Conservation (phyloP, 2,888 invertebrate genomes). For the Andrena minutula region DNA sequence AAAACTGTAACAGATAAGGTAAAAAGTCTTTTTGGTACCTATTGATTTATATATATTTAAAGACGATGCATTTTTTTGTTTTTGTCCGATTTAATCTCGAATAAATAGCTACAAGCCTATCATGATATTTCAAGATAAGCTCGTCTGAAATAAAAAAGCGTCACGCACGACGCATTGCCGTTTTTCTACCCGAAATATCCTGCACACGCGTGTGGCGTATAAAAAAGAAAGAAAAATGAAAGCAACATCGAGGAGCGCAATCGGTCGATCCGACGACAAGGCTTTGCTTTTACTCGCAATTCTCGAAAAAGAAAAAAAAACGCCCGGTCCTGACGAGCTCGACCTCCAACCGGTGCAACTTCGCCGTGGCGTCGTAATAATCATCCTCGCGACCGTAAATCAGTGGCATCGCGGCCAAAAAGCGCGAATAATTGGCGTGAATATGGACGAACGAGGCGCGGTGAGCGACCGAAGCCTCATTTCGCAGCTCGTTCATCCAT, state of each 20-base stretch:
- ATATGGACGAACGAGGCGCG: constrained; percentile 48
- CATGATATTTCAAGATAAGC: background rate
- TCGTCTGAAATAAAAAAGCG: background rate
- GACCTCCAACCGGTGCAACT: constrained; percentile 17
- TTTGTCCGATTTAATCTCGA: background rate
- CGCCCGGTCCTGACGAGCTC: constrained; percentile 6
- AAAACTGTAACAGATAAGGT: too few species aligned
- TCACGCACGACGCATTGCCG: background rate
- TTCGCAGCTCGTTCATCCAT: constrained; percentile 35
- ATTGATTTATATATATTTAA: too few species aligned
- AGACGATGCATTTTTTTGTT: too few species aligned
- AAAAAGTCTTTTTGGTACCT: too few species aligned
- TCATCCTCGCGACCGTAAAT: constrained; percentile 37
- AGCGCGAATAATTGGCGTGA: constrained; percentile 33
- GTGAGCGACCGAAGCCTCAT: constrained; percentile 33
- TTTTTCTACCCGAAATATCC: constrained; percentile 9
- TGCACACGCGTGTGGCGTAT: background rate
- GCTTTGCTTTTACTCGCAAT: constrained; percentile 28
- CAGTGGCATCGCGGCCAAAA: constrained; percentile 35
- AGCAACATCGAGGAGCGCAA: background rate
- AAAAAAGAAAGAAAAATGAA: background rate
- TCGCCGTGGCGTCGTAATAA: background rate
- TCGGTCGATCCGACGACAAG: constrained; percentile 12
- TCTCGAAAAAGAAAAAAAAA: constrained; percentile 5
- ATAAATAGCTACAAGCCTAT: background rate